Base-by-base conservation (phyloP, 2,113 vertebrate genomes). In the Morone saxatilis region DNA sequence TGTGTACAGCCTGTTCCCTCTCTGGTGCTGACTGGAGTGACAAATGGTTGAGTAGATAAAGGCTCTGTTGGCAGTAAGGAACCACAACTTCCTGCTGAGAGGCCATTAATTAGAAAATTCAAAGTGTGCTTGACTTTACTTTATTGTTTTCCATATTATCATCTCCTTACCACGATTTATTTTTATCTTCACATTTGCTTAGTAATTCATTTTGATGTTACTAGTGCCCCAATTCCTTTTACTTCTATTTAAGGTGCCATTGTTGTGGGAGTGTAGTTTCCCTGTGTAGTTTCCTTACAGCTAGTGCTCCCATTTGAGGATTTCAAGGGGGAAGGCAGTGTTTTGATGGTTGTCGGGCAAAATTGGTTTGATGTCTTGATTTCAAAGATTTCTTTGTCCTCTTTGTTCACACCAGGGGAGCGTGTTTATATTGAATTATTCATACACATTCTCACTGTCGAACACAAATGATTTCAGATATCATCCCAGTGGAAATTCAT, bases 391-490 rank as follows among this genome's bases (percentile, higher is more conserved):
- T 77, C 65, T 72, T 70, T 69, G 71, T 81, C 77, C 40, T 83
- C 75, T 90, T 85, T 89, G 71, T 90, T 91, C 89, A 79, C 82
- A 68, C 57, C 67, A 22, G 72, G 80, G 76, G 51, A 66, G 77
- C 3, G n/a, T 88, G 83, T 83, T 81, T 78, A 76, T 76, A 19
- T 74, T 91, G 61, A 89, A 90, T 91, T 89, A 93, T 92, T 89
- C 86, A 89, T 85, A 62, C 60, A 71, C 68, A 50, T 79, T 82
- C 41, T 78, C 60, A n/a, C 43, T 70, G 59, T 75, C 19, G 69
- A 82, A 88, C 68, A 86, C 69, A 84, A 85, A 85, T 86, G 22
- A 87, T 89, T 87, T 86, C 70, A 78, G 75, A 88, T 85, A 83
- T 67, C 51, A 89, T 78, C 66, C 81, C 74, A 31, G 16, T 54